Conservation (phyloP, 2,888 invertebrate genomes). For the Sabatieria punctata region DNA sequence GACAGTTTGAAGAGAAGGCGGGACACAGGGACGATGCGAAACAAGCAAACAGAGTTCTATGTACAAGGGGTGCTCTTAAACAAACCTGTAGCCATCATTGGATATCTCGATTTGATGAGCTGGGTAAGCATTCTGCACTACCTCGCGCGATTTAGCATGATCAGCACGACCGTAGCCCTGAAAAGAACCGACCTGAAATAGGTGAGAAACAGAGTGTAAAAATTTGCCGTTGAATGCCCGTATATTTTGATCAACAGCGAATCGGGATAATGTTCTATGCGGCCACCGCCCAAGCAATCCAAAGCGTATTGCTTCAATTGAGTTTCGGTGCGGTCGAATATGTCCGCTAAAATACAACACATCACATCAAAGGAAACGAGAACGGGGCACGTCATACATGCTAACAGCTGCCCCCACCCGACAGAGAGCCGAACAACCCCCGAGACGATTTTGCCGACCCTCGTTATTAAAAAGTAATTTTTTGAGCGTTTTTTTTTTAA, state of each 20-base stretch:
- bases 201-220: constrained; percentile 4
- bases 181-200: constrained; percentile 9
- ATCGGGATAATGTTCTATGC: constrained; percentile 63
- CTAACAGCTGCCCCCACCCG: too few species aligned
- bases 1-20: too few species aligned
- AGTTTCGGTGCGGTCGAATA: constrained; percentile 45
- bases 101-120: constrained; percentile 59
- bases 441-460: constrained; percentile 1
- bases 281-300: constrained; percentile 75
- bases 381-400: too few species aligned
- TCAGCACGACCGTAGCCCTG: constrained; percentile 69
- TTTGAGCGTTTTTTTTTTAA: too few species aligned
- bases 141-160: constrained; percentile 54
- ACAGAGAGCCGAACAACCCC: neutral
- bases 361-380: neutral
- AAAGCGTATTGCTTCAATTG: constrained; percentile 37
- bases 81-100: constrained; percentile 71
- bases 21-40: too few species aligned
- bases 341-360: constrained; percentile 48
- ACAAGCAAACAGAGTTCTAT: too few species aligned
- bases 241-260: constrained; percentile 65
- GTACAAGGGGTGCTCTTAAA: too few species aligned
- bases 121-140: constrained; percentile 55
- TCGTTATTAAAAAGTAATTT: constrained; percentile 3
- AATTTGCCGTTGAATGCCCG: constrained; percentile 65